These are phyloP conservation scores for Adoxophyes honmai DNA, from an alignment of 1,140 invertebrate genomes.

Conservation along the genomic window DNA sequence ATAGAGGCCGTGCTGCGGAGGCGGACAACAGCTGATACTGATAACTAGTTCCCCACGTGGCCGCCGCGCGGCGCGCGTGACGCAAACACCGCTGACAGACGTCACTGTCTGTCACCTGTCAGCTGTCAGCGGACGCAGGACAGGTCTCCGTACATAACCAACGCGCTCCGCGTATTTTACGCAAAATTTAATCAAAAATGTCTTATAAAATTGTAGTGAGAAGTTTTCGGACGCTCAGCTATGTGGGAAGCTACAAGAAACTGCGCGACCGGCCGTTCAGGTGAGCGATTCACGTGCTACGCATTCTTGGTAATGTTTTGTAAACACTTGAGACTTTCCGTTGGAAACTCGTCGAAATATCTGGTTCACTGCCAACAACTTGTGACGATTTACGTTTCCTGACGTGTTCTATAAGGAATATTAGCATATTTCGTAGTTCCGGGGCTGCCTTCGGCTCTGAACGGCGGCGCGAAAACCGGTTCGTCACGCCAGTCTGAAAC, in stretches of 20 bases:
- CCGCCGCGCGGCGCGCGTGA: constrained; percentile 44
- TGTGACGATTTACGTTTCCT: not conserved
- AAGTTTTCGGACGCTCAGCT: constrained; percentile 54
- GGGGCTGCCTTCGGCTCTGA: not conserved
- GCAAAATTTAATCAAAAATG: constrained; percentile 37
- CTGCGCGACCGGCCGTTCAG: constrained; percentile 49
- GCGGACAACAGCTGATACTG: constrained; percentile 27
- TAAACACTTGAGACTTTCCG: not conserved
- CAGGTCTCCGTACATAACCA: not conserved
- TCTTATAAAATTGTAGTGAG: constrained; percentile 49
- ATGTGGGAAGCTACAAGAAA: constrained; percentile 61
- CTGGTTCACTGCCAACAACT: not conserved
- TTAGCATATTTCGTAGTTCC: not conserved
- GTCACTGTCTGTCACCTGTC: constrained; percentile 10
- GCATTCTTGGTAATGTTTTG: not conserved
- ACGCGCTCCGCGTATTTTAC: not conserved
- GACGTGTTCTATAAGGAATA: not conserved
- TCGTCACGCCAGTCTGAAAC: not conserved
- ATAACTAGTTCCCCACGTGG: constrained; percentile 34
- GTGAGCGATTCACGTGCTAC: constrained; percentile 36
- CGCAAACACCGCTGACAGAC: constrained; percentile 40
- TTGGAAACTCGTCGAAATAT: not conserved
- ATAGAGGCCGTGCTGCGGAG: constrained; percentile 49
- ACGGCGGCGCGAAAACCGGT: not conserved
- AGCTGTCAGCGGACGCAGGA: not conserved